Conservation (phyloP, 1,140 invertebrate species). For the Tetranychus cinnabarinus region DNA sequence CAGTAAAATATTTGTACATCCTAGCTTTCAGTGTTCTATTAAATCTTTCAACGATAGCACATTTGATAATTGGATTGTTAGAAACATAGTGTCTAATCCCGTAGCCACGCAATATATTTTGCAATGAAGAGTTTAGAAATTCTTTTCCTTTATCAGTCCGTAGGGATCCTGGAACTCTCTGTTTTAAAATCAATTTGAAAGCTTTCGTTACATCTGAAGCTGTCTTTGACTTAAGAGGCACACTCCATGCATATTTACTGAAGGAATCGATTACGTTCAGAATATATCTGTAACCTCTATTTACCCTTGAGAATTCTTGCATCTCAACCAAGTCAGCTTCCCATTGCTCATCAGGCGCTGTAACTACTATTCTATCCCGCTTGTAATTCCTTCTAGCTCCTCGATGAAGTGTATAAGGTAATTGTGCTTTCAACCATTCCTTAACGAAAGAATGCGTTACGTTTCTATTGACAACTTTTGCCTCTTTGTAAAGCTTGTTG, state of each 20-base stretch:
- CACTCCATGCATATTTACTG: not conserved
- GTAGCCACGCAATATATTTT: not conserved
- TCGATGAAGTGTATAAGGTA: not conserved
- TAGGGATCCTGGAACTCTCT: not conserved
- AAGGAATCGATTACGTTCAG: no score
- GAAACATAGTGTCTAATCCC: not conserved
- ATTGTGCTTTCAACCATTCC: not conserved
- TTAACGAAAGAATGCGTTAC: not conserved
- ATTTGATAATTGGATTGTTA: not conserved
- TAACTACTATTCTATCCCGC: not conserved
- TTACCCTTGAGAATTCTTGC: not conserved
- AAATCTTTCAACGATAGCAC: not conserved
- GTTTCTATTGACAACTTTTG: not conserved
- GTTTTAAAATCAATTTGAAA: not conserved
- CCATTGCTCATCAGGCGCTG: conserved; percentile 11
- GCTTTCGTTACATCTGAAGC: not conserved
- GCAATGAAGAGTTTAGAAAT: not conserved
- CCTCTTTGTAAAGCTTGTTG: not conserved
- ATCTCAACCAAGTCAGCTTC: conserved; percentile 15
- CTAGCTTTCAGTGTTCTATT: not conserved
- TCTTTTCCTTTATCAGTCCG: not conserved
- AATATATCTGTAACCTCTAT: not conserved
- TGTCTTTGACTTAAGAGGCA: not conserved
- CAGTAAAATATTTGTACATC: not conserved
- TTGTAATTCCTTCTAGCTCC: not conserved